These are phyloP conservation scores for Pipa parva DNA, from an alignment of 2,113 vertebrate genomes.

Conservation along the genomic window DNA sequence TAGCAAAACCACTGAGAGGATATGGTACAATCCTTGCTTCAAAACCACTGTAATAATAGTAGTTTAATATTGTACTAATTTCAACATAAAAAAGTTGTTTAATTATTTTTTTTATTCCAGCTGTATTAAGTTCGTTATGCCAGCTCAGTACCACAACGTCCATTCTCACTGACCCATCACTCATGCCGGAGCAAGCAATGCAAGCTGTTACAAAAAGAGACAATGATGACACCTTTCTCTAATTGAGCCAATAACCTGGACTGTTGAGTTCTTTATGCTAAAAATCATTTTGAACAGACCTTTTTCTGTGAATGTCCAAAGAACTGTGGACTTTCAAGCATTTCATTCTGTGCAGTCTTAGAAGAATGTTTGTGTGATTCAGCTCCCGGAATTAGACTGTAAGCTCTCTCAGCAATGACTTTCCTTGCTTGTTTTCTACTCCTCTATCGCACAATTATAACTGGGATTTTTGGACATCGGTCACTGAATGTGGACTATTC, in stretches of 20 bases:
- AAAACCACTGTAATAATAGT: not conserved
- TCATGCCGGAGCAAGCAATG: conserved; percentile 81
- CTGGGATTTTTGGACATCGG: too few species aligned
- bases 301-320: too few species aligned
- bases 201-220: conserved; percentile 67
- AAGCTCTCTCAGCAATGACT: too few species aligned
- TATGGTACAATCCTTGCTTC: too few species aligned
- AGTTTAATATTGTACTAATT: not conserved
- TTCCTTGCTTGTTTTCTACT: too few species aligned
- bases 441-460: too few species aligned
- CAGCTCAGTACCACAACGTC: conserved; percentile 87
- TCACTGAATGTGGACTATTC: too few species aligned
- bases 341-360: too few species aligned
- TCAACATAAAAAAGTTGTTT: not conserved
- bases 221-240: conserved; percentile 43
- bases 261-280: not conserved
- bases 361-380: too few species aligned
- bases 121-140: conserved; percentile 86
- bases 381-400: not conserved
- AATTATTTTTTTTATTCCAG: conserved; percentile 49
- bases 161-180: conserved; percentile 81
- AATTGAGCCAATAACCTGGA: conserved; percentile 38
- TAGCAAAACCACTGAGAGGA: too few species aligned
- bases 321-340: too few species aligned
- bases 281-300: too few species aligned